phyloP scores from a whole-genome alignment of 2,888 invertebrate species.

The Quadriops clusia region DNA sequence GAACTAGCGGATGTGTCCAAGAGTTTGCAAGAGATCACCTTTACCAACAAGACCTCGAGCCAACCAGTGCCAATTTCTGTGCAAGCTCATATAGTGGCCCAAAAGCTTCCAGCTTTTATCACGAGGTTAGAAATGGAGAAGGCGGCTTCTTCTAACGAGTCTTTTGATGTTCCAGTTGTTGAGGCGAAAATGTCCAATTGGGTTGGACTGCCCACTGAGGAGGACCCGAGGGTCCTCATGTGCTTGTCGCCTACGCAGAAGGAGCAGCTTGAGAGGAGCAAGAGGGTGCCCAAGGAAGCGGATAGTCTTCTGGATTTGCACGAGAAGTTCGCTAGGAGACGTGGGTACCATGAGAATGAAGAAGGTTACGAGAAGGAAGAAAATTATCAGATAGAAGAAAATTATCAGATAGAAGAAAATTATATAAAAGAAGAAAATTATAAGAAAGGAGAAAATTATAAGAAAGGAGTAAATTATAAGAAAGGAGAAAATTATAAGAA shows the following conservation, averaged over 20 bases:
- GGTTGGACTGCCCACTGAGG: slow-evolving; percentile 49
- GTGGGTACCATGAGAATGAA: slow-evolving; percentile 32
- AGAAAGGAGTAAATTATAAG: too few species aligned
- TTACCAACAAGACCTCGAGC: slow-evolving; percentile 7
- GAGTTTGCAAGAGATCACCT: slow-evolving; percentile 15
- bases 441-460: too few species aligned
- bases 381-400: too few species aligned
- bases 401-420: too few species aligned
- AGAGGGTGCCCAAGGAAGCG: slow-evolving; percentile 42
- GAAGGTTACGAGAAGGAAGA: slow-evolving; percentile 36
- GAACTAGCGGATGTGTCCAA: slow-evolving; percentile 52
- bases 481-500: too few species aligned
- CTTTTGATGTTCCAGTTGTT: slow-evolving; percentile 19
- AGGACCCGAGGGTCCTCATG: slow-evolving; percentile 48
- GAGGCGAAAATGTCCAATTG: slow-evolving; percentile 33
- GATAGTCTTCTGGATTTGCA: slow-evolving; percentile 58
- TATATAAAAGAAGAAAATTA: slow-evolving; percentile 6
- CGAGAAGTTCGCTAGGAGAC: slow-evolving; percentile 53
- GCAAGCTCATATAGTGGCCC: too few species aligned
- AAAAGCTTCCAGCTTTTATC: not conserved
- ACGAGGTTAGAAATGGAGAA: slow-evolving; percentile 2
- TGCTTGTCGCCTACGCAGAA: slow-evolving; percentile 66
- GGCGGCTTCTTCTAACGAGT: slow-evolving; percentile 11
- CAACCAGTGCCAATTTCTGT: too few species aligned
- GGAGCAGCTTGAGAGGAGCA: slow-evolving; percentile 44